Evolutionary conservation across 1,140 invertebrate species (phyloP).

Genomic region (Drosophila aff.): DNA sequence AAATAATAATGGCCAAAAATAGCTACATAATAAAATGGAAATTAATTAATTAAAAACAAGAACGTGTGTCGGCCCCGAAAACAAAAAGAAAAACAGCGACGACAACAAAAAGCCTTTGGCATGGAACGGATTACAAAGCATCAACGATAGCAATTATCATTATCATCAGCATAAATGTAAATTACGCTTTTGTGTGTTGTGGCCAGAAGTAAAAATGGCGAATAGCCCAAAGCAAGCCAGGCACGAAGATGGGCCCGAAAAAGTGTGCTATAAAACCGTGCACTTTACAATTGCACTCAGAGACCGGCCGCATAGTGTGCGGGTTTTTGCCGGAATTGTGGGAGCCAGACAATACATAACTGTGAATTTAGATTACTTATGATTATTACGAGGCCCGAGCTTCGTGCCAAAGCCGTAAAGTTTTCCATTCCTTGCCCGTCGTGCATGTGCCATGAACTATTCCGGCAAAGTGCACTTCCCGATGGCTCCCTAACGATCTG

Average conservation of each 20-base stretch:
- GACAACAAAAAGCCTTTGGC: slow-evolving; percentile 20
- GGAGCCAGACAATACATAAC: slow-evolving; percentile 51
- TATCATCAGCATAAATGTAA: slow-evolving; percentile 61
- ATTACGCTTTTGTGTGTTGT: slow-evolving; percentile 50
- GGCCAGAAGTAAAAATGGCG: slow-evolving; percentile 23
- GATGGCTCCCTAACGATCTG: slow-evolving; percentile 40
- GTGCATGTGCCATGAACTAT: slow-evolving; percentile 55
- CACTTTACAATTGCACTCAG: slow-evolving; percentile 55
- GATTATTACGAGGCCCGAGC: slow-evolving; percentile 62
- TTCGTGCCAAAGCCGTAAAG: slow-evolving; percentile 50
- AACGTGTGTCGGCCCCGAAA: background rate
- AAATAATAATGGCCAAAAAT: slow-evolving; percentile 41
- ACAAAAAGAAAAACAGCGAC: background rate
- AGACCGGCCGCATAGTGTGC: slow-evolving; percentile 4
- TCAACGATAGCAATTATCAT: slow-evolving; percentile 44
- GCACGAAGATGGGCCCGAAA: slow-evolving; percentile 38
- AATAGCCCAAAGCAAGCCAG: slow-evolving; percentile 19
- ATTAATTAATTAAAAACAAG: slow-evolving; percentile 55
- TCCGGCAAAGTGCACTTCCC: slow-evolving; percentile 44
- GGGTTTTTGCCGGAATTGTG: background rate
- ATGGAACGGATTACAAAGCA: slow-evolving; percentile 4
- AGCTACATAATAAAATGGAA: slow-evolving; percentile 41
- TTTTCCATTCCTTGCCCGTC: slow-evolving; percentile 29
- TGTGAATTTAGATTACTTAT: slow-evolving; percentile 73
- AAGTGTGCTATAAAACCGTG: slow-evolving; percentile 48